Evolutionary conservation across 1,140 invertebrate genomes (phyloP).

Genomic region (Brachionus asplanchnoidis): DNA sequence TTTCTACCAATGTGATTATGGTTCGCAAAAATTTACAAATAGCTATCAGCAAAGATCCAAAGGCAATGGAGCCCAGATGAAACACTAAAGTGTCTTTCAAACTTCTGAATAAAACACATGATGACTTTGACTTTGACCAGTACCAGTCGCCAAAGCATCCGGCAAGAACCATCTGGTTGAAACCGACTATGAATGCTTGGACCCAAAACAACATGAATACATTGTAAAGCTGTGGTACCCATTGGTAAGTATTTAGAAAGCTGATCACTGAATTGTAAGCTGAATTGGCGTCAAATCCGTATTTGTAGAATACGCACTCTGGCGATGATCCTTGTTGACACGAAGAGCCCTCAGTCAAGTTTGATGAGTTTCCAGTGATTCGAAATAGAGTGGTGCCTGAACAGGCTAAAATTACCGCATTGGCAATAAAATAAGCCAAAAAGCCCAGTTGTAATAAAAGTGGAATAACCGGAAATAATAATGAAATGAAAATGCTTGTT

Average conservation of each 20-base stretch:
- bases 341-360: neutral
- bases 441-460: slow-evolving; percentile 74
- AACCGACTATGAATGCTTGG: slow-evolving; percentile 78
- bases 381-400: slow-evolving; percentile 47
- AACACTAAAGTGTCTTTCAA: slow-evolving; percentile 62
- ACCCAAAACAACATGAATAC: slow-evolving; percentile 83
- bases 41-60: slow-evolving; percentile 84
- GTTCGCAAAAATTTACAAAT: slow-evolving; percentile 79
- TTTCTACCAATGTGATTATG: slow-evolving; percentile 50
- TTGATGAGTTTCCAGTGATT: neutral
- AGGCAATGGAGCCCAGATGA: slow-evolving; percentile 86
- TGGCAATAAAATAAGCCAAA: slow-evolving; percentile 68
- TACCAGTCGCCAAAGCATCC: slow-evolving; percentile 47
- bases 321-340: neutral
- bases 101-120: slow-evolving; percentile 66
- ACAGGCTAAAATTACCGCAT: slow-evolving; percentile 64
- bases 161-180: slow-evolving; percentile 81
- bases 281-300: neutral
- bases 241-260: slow-evolving; percentile 30
- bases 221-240: slow-evolving; percentile 65
- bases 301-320: slow-evolving; percentile 23
- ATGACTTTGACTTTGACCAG: slow-evolving; percentile 55
- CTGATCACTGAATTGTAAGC: slow-evolving; percentile 13
- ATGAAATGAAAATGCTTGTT: slow-evolving; percentile 71
- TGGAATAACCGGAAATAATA: slow-evolving; percentile 84